Evolutionary conservation across 2,797 vertebrate genomes (phyloP).

Genomic region (Rousettus madagascariensis): DNA sequence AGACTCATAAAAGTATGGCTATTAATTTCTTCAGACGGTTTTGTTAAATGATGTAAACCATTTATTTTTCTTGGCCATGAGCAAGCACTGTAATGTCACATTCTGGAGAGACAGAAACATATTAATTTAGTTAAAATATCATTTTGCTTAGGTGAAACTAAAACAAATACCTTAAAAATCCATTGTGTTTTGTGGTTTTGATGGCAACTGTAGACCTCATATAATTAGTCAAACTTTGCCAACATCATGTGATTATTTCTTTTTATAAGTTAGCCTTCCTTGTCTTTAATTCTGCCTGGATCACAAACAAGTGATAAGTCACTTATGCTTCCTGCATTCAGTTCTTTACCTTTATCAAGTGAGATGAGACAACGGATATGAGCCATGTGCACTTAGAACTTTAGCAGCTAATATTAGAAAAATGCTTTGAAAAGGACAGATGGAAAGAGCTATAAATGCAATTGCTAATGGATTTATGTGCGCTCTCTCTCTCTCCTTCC

Average conservation of each 20-base stretch:
- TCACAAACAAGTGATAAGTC: not conserved
- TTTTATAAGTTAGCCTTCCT: not conserved
- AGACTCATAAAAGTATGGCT: not conserved
- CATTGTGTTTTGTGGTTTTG: not conserved
- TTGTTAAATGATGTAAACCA: not conserved
- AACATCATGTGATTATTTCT: not conserved
- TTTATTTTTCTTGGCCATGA: not conserved
- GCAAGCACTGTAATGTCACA: not conserved
- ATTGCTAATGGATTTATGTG: slow-evolving; percentile 65
- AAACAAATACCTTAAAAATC: not conserved
- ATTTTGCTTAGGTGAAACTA: slow-evolving; percentile 1
- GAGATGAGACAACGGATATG: slow-evolving; percentile 31
- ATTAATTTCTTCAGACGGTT: slow-evolving; percentile 5
- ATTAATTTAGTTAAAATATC: not conserved
- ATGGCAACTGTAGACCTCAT: not conserved
- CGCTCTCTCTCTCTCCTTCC: not conserved
- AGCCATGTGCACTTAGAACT: slow-evolving; percentile 44
- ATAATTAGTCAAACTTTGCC: not conserved
- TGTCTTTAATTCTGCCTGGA: not conserved
- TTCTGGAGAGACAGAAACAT: not conserved
- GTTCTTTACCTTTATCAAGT: slow-evolving; percentile 48
- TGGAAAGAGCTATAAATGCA: slow-evolving; percentile 73
- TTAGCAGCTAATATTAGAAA: slow-evolving; percentile 75
- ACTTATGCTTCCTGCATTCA: slow-evolving; percentile 11
- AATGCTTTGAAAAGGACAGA: slow-evolving; percentile 60